phyloP scores from a whole-genome alignment of 2,888 invertebrate species.

The Calliopum simillimum region DNA sequence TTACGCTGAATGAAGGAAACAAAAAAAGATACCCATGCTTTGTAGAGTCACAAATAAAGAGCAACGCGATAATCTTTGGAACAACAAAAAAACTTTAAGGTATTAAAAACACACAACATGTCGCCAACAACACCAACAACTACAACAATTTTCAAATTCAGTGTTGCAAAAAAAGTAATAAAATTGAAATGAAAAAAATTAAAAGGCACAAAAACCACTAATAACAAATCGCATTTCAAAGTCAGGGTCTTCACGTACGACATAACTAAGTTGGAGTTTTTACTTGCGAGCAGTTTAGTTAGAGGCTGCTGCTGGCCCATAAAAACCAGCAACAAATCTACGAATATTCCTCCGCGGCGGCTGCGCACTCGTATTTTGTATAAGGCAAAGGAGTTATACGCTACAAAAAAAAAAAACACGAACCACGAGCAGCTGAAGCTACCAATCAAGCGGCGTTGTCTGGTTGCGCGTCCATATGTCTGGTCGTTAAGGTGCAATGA shows the following conservation, averaged over 20 bases:
- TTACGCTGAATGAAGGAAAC: not conserved
- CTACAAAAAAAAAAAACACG: slow-evolving; percentile 6
- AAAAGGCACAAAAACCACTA: too few species aligned
- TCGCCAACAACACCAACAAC: slow-evolving; percentile 22
- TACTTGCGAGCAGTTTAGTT: too few species aligned
- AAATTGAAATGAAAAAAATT: too few species aligned
- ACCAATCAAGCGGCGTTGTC: not conserved
- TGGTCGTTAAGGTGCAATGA: too few species aligned
- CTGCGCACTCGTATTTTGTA: not conserved
- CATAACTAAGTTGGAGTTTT: slow-evolving; percentile 1
- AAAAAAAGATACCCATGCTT: not conserved
- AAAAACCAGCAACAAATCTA: slow-evolving; percentile 3
- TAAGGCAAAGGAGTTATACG: not conserved
- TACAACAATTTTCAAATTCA: not conserved
- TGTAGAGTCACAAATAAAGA: not conserved
- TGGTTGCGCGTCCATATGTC: too few species aligned
- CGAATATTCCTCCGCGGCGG: not conserved
- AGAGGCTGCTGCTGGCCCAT: not conserved
- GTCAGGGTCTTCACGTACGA: slow-evolving; percentile 27
- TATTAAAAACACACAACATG: not conserved
- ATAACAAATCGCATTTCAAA: slow-evolving; percentile 24
- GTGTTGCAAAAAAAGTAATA: not conserved
- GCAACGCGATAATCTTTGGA: not conserved
- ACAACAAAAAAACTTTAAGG: not conserved
- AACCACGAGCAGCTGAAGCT: slow-evolving; percentile 26